Percentiles rank a stretch among this genome's conserved stretches.
Evolutionary conservation across 2,113 vertebrate genomes (phyloP).

Genomic region (Phoxinus phoxinus): DNA sequence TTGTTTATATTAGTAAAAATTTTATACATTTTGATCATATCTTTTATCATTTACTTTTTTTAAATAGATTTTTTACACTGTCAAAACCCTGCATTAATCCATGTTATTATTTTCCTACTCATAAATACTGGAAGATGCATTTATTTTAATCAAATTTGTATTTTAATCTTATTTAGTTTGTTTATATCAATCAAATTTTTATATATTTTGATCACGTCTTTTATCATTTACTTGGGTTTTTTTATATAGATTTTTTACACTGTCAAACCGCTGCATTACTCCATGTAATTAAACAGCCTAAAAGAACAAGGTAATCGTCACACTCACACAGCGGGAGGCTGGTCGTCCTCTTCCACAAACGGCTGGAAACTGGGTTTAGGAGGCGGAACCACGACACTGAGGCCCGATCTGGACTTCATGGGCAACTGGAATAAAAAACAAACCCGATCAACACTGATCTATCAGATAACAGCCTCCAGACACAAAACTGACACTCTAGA

Average conservation of each 20-base stretch:
- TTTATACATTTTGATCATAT: no score
- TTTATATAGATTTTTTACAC: no score
- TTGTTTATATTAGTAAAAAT: no score
- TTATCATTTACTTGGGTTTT: no score
- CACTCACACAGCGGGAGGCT: constrained; percentile 90
- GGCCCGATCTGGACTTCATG: constrained; percentile 70
- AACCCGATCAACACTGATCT: background rate
- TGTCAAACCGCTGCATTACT: no score
- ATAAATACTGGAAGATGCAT: background rate
- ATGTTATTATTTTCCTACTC: no score
- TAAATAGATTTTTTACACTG: no score
- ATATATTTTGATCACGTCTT: no score
- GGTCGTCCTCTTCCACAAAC: constrained; percentile 87
- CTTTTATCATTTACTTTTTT: no score
- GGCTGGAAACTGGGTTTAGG: constrained; percentile 85
- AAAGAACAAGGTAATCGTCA: no score
- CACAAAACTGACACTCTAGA: background rate
- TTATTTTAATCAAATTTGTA: background rate
- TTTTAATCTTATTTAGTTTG: background rate
- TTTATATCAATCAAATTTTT: background rate
- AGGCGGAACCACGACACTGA: constrained; percentile 64
- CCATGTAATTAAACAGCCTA: no score
- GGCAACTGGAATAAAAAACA: constrained; percentile 60
- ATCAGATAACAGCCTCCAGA: background rate
- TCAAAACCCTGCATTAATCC: no score